A percentile compares a stretch with the other conserved stretches of the same genome.
These are phyloP conservation scores for Pao palembangensis DNA, from an alignment of 2,113 vertebrate genomes.

Conservation along the genomic window DNA sequence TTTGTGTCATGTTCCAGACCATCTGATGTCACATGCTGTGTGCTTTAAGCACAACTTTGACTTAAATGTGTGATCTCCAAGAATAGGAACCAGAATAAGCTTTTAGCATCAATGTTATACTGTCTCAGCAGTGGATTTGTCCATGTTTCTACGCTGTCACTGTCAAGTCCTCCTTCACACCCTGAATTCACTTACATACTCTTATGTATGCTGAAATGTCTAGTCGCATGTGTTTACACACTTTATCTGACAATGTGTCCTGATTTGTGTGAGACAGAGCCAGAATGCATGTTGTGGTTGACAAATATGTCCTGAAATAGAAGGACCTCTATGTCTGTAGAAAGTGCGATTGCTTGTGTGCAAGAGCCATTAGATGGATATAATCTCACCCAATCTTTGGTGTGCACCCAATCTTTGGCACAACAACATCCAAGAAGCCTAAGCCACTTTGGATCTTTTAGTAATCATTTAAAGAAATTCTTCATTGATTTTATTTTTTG, in stretches of 20 bases:
- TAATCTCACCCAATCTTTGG: conserved; percentile 14
- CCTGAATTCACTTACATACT: conserved; percentile 47
- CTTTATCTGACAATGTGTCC: conserved; percentile 40
- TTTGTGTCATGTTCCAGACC: conserved; percentile 31
- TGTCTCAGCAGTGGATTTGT: conserved; percentile 31
- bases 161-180: conserved; percentile 32
- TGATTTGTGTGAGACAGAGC: conserved; percentile 10
- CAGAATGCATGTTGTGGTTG: conserved; percentile 19
- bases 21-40: conserved; percentile 11
- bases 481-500: no score
- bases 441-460: neutral
- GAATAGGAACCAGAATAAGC: conserved; percentile 62
- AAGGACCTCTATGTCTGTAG: conserved; percentile 1
- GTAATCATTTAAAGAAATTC: no score
- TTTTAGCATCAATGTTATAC: conserved; percentile 69
- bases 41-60: conserved; percentile 2
- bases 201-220: conserved; percentile 49
- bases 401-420: no score
- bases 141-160: conserved; percentile 9
- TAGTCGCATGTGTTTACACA: conserved; percentile 53
- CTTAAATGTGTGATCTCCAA: conserved; percentile 10
- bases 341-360: conserved; percentile 22
- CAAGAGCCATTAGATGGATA: conserved; percentile 7
- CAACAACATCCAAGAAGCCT: neutral
- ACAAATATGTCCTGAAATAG: neutral